These are phyloP conservation scores for Acanthisitta chloris DNA, from an alignment of 2,113 vertebrate species.

Conservation along the genomic window DNA sequence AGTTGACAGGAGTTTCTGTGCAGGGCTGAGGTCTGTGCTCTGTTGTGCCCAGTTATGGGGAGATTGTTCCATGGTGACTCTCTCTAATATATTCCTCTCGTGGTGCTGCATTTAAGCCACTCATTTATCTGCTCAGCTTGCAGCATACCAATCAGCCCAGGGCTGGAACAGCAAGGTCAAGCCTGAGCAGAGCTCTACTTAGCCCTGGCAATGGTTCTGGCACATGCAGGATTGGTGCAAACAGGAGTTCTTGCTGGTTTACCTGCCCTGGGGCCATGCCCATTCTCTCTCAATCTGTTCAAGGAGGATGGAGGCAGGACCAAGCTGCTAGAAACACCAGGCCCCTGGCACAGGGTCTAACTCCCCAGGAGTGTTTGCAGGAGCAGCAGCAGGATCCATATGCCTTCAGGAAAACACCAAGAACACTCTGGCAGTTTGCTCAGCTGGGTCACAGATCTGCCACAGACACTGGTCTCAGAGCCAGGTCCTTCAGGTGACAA, in stretches of 20 bases:
- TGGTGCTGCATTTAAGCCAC: slow-evolving; percentile 27
- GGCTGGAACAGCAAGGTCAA: slow-evolving; percentile 38
- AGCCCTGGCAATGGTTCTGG: background rate
- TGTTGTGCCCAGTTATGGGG: background rate
- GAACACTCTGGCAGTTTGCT: background rate
- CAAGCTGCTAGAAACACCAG: background rate
- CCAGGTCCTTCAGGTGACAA: background rate
- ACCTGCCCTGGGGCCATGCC: background rate
- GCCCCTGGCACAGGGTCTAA: background rate
- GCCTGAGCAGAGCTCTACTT: background rate
- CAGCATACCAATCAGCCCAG: slow-evolving; percentile 31
- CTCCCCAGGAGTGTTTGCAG: background rate
- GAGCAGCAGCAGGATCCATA: background rate
- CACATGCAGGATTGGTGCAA: background rate
- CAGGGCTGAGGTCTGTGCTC: background rate
- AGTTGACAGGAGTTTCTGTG: background rate
- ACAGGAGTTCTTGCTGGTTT: background rate
- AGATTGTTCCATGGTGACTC: background rate
- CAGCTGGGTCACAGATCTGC: background rate
- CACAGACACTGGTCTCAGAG: background rate
- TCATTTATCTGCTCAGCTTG: background rate
- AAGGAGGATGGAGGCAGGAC: background rate
- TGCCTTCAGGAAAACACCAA: background rate
- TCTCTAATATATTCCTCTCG: background rate
- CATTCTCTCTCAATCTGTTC: background rate